phyloP scores from a whole-genome alignment of 2,113 vertebrate genomes.

The Stegastes partitus region DNA sequence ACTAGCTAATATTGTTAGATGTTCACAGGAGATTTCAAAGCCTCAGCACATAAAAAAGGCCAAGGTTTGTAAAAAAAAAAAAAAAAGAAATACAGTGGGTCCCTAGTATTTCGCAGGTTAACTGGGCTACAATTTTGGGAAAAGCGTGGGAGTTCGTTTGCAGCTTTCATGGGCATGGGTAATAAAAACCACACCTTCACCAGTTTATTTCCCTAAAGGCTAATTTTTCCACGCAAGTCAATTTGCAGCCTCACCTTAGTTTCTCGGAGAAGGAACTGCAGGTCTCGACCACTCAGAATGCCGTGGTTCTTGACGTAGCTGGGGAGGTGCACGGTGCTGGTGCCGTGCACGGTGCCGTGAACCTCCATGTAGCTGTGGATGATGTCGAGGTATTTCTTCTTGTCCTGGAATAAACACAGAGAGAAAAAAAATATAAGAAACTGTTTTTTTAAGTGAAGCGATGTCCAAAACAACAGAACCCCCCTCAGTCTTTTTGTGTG shows the following conservation, averaged over 20 bases:
- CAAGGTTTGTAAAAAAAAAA: background rate
- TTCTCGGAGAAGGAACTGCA: conserved; percentile 96
- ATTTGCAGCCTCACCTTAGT: conserved; percentile 79
- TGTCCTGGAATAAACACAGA: conserved; percentile 86
- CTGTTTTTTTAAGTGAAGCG: background rate
- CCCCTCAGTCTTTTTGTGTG: too few species aligned
- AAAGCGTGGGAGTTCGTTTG: background rate
- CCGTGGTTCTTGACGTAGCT: conserved; percentile 97
- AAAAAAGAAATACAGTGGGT: background rate
- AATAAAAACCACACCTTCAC: background rate
- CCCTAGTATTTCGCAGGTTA: conserved; percentile 15
- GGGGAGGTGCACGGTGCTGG: conserved; percentile 93
- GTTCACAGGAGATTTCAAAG: background rate
- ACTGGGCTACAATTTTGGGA: too few species aligned
- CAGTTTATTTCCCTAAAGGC: conserved; percentile 16
- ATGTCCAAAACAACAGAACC: too few species aligned
- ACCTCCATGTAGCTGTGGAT: conserved; percentile 98
- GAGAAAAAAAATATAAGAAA: background rate
- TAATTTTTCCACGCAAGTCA: background rate
- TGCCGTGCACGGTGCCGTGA: conserved; percentile 95
- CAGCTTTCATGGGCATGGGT: background rate
- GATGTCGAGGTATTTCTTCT: conserved; percentile 93
- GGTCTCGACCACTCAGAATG: conserved; percentile 95
- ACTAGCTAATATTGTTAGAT: background rate
- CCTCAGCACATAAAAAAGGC: background rate